phyloP scores from a whole-genome alignment of 2,113 vertebrate species.

The Microtus oregoni region DNA sequence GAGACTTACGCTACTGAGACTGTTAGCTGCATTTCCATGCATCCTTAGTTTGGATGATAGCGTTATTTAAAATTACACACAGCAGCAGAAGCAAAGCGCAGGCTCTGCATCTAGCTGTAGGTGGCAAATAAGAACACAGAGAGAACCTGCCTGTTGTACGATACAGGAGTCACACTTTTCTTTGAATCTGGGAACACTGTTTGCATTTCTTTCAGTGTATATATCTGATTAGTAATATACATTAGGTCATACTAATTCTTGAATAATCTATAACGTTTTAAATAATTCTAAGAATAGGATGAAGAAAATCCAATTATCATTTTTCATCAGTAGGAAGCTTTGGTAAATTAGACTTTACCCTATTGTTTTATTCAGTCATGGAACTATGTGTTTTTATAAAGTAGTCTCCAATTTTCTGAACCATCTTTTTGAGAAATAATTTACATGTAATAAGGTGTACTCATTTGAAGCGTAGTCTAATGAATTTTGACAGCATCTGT shows the following conservation, averaged over 20 bases:
- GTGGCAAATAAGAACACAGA: conserved; percentile 15
- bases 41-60: background rate
- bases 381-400: background rate
- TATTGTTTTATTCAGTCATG: background rate
- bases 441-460: background rate
- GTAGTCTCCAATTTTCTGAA: background rate
- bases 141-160: background rate
- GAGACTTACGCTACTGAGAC: background rate
- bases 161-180: background rate
- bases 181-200: conserved; percentile 1
- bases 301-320: conserved; percentile 11
- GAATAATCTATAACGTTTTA: background rate
- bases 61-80: conserved; percentile 49
- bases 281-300: background rate
- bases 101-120: background rate
- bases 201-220: conserved; percentile 2
- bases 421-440: background rate
- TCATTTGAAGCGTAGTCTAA: background rate
- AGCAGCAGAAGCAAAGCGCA: background rate
- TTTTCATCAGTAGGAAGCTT: background rate
- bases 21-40: background rate
- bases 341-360: background rate
- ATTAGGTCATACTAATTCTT: background rate
- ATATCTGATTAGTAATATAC: background rate
- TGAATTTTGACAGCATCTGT: background rate